Evolutionary conservation across 2,113 vertebrate genomes (phyloP), one percentile per base, ranked within the genome.

Genomic region (Carettochelys insculpta): DNA sequence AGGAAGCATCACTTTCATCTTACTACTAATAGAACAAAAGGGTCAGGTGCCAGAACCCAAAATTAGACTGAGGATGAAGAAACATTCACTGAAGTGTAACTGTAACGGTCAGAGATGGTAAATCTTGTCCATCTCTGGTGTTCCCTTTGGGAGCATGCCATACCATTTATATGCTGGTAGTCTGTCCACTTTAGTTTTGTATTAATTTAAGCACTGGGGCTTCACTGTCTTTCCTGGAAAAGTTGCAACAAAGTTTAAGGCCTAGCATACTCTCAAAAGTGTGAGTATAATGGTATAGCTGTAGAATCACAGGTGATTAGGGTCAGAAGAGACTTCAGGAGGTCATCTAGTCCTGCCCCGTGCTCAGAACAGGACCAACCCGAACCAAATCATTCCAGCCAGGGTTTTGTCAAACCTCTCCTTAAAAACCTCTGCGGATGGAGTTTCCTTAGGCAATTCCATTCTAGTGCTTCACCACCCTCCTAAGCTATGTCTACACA

Each of bases 91-190:
- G 52, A 2, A 77, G 85, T 14, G 1, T 14, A 77, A 17, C 20
- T 1, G 1, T n/a, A n/a, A n/a, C n/a, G n/a, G n/a, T 17, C 6
- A 1, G 81, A 77, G 81, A 41, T 77, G 17, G 4, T 0, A 56
- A 76, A 82, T 2, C 16, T 6, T n/a, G 25, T 1, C 53, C 19
- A 50, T 0, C 34, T 41, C 29, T n/a, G 12, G 19, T 38, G n/a
- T 12, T 16, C 13, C 16, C 10, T 68, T n/a, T 41, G 68, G 61
- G 25, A 16, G 8, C 3, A 51, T 4, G 12, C 47, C 84, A 4
- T 83, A 5, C 2, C 4, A 31, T 17, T 12, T 0, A 1, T 78
- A 20, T 50, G 41, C 61, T 82, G 84, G 5, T 54, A 0, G 9
- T 31, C 52, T 31, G 53, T 41, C 34, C 77, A 34, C 24, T 86